Evolutionary conservation across 2,888 invertebrate genomes (phyloP).

Genomic region (Lissocephala sabroskyi): DNA sequence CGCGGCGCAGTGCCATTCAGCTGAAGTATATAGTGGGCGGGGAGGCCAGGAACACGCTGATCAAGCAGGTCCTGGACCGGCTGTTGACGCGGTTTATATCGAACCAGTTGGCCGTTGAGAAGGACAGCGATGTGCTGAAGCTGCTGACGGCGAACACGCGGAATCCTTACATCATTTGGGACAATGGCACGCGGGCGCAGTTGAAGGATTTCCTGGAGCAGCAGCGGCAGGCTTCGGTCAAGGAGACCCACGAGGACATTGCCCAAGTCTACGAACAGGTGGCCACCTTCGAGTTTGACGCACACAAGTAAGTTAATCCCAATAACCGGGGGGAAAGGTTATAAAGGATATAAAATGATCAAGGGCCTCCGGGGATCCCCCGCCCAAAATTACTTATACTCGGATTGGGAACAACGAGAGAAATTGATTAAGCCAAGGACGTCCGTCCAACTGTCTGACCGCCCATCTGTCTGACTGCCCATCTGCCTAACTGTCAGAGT

Average conservation of each 20-base stretch:
- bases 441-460: no score
- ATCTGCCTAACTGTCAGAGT: no score
- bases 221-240: constrained; percentile 74
- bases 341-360: no score
- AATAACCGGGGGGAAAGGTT: no score
- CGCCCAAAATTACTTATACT: no score
- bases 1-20: constrained; percentile 31
- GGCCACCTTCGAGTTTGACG: constrained; percentile 69
- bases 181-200: constrained; percentile 96
- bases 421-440: no score
- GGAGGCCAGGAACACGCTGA: constrained; percentile 75
- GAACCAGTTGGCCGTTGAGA: constrained; percentile 80
- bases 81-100: constrained; percentile 92
- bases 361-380: no score
- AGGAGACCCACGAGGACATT: constrained; percentile 70
- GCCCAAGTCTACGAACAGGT: constrained; percentile 67
- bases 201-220: constrained; percentile 88
- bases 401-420: no score
- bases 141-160: constrained; percentile 95
- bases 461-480: no score
- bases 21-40: constrained; percentile 61
- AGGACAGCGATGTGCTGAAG: constrained; percentile 89
- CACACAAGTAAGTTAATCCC: constrained; percentile 62
- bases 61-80: constrained; percentile 77
- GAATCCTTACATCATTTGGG: constrained; percentile 98